A percentile compares a stretch with the other conserved stretches of the same genome.
phyloP scores from a whole-genome alignment of 2,113 vertebrate genomes.

The Melanocharis versteri region DNA sequence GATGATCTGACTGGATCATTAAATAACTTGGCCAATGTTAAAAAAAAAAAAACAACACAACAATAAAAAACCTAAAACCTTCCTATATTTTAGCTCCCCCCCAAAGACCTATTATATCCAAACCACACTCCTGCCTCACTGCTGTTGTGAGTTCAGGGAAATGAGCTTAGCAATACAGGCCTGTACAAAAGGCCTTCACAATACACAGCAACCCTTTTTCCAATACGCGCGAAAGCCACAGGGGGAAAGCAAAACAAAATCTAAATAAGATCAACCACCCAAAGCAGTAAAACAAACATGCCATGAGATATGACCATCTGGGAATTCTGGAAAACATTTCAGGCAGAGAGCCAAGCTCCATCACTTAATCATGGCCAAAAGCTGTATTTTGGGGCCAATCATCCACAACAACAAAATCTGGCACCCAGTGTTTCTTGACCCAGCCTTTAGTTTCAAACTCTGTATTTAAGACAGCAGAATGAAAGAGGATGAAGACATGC shows the following conservation, averaged over 20 bases:
- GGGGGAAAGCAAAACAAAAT: background rate
- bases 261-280: background rate
- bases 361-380: background rate
- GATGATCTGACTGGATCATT: background rate
- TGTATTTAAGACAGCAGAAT: background rate
- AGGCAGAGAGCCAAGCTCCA: background rate
- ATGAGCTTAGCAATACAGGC: background rate
- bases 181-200: background rate
- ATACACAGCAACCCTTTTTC: background rate
- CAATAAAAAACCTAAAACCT: fast-evolving
- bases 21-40: background rate
- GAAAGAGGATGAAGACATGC: background rate
- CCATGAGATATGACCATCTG: background rate
- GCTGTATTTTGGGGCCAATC: background rate
- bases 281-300: background rate
- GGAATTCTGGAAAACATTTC: background rate
- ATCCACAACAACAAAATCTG: background rate
- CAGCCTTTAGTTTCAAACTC: background rate
- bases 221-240: background rate
- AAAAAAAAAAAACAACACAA: background rate
- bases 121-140: background rate
- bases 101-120: background rate
- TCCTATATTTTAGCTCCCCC: background rate
- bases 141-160: background rate
- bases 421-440: background rate